These are phyloP conservation scores for Scaeva pyrastri DNA, from an alignment of 2,888 invertebrate genomes.

Conservation along the genomic window DNA sequence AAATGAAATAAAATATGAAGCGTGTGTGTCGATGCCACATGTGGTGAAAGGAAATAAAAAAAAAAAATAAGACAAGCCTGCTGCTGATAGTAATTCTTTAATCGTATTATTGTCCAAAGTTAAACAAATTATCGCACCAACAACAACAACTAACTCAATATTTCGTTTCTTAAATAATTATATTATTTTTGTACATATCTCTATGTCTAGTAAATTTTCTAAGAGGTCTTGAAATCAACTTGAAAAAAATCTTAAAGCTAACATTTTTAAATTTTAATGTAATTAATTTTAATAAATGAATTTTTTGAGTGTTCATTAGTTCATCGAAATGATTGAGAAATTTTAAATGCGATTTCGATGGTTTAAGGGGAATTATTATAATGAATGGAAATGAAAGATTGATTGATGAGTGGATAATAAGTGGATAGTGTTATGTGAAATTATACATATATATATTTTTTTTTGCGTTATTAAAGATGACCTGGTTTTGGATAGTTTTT, in stretches of 20 bases:
- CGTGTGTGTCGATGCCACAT: constrained; percentile 44
- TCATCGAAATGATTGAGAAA: constrained; percentile 34
- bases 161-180: constrained; percentile 1
- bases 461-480: constrained; percentile 56
- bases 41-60: constrained; percentile 63
- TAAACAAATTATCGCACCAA: constrained; percentile 50
- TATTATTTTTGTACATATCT: background rate
- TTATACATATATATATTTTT: background rate
- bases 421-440: constrained; percentile 51
- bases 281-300: constrained; percentile 58
- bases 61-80: background rate
- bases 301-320: constrained; percentile 38
- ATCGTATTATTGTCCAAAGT: constrained; percentile 56
- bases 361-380: background rate
- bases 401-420: constrained; percentile 59
- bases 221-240: constrained; percentile 6
- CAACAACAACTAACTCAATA: constrained; percentile 13
- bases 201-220: background rate
- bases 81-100: constrained; percentile 16
- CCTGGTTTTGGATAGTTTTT: constrained; percentile 40
- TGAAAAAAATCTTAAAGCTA: constrained; percentile 1
- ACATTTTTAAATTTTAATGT: background rate
- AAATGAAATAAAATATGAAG: constrained; percentile 54
- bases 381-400: constrained; percentile 37
- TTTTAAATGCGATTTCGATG: constrained; percentile 34